Base-by-base conservation (phyloP, 2,797 vertebrate species). In the Poeciliopsis gracilis region DNA sequence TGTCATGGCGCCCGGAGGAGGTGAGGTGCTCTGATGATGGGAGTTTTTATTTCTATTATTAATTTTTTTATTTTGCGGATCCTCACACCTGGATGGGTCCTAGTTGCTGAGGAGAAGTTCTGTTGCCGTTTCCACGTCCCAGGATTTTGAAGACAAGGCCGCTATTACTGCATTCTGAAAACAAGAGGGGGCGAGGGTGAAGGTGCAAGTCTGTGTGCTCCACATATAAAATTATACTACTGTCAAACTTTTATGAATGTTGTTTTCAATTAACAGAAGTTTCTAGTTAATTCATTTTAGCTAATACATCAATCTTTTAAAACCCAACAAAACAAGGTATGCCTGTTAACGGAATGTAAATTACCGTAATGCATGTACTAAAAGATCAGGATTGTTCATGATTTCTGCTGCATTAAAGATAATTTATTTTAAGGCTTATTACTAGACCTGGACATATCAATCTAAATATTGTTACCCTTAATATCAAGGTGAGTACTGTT, bases 101-200 rank as follows among this genome's bases (percentile, higher is more conserved):
- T 96, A 98, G 97, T 99, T 99, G 96, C 97, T 98, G 92, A 99
- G 97, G 90, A 99, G 97, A 94, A 98, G 94, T 95, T 99, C 98
- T 96, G 98, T 98, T 77, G 98, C 98, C 79, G 97, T 97, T 95
- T 99, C 98, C 96, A 98, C 98, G 47, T 99, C 97, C 98, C 98
- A 99, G 87, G 97, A 98, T 97, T 99, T 99, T 91, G 98, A 99
- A 94, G 98, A 99, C 96, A 99, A 97, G 93, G 98, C 98, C 91
- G 98, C 97, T 98, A 99, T 99, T 98, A 98, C 98, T 94, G 97
- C 97, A 90, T 99, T 99, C 98, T 99, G 82, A 57, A 74, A 8
- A 72, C 5, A 57, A 59, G 38, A 25, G 0, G 36, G 36, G 1
- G 28, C 36, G n/a, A 30, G 8, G n/a, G 5, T 70, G 13, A 45